Evolutionary conservation across 2,888 invertebrate genomes (phyloP).

Genomic region (Euplexia lucipara): DNA sequence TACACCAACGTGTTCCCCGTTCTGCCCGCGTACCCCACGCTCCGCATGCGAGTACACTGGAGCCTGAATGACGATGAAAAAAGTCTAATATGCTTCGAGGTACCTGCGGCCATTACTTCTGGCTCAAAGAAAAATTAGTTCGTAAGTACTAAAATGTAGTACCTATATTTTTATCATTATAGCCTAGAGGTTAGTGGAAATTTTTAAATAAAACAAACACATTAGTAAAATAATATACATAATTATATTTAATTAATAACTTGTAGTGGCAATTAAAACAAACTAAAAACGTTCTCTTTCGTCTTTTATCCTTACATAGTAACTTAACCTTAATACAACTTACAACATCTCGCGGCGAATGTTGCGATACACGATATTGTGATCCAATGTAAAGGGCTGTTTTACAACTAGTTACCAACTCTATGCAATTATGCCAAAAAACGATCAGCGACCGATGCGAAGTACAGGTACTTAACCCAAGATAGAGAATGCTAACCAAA

Average conservation of each 20-base stretch:
- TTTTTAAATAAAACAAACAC: slow-evolving; percentile 30
- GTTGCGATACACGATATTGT: too few species aligned
- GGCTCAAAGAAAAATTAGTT: slow-evolving; percentile 22
- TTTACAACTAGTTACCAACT: too few species aligned
- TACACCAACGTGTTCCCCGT: slow-evolving; percentile 92
- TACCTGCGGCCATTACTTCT: slow-evolving; percentile 85
- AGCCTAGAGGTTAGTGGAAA: neutral
- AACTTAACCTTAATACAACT: slow-evolving; percentile 20
- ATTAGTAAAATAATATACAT: slow-evolving; percentile 13
- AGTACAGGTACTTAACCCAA: too few species aligned
- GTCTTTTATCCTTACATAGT: slow-evolving; percentile 6
- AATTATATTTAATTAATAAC: slow-evolving; percentile 27
- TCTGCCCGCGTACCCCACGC: slow-evolving; percentile 84
- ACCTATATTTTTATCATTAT: neutral
- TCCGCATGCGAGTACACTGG: slow-evolving; percentile 92
- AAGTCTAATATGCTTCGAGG: slow-evolving; percentile 92
- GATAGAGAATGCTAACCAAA: too few species aligned
- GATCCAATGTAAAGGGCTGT: too few species aligned
- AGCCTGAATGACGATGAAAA: slow-evolving; percentile 86
- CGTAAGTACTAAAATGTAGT: neutral
- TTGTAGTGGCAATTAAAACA: slow-evolving; percentile 42
- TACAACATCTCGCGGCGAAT: neutral
- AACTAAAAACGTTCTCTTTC: slow-evolving; percentile 14
- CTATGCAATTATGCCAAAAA: too few species aligned
- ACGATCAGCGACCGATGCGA: too few species aligned